Conservation (phyloP, 1,140 invertebrate species). For the Drosophila willistoni region DNA sequence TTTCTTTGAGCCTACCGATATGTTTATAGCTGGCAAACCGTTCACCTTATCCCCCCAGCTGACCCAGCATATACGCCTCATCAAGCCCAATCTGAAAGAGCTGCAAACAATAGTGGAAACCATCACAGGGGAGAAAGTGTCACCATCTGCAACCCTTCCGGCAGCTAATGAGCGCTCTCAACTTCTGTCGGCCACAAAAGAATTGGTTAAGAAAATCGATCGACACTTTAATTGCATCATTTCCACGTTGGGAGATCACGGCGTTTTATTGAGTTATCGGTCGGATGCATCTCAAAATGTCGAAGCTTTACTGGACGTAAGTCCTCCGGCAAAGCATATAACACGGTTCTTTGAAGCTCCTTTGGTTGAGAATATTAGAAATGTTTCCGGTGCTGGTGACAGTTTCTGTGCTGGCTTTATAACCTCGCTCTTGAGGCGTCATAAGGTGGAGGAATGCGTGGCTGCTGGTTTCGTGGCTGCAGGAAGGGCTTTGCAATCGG, state of each 20-base stretch:
- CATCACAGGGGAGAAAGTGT: slow-evolving; percentile 39
- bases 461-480: slow-evolving; percentile 85
- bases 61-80: slow-evolving; percentile 84
- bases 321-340: slow-evolving; percentile 14
- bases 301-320: slow-evolving; percentile 31
- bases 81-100: slow-evolving; percentile 90
- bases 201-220: slow-evolving; percentile 60
- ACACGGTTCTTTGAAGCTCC: slow-evolving; percentile 83
- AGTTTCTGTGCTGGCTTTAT: slow-evolving; percentile 87
- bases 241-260: slow-evolving; percentile 85
- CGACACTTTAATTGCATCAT: slow-evolving; percentile 84
- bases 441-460: slow-evolving; percentile 84
- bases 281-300: slow-evolving; percentile 57
- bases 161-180: slow-evolving; percentile 29
- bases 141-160: slow-evolving; percentile 1
- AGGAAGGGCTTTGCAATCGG: slow-evolving; percentile 83
- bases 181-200: slow-evolving; percentile 46
- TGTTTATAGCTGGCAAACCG: slow-evolving; percentile 85
- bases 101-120: slow-evolving; percentile 84
- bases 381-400: slow-evolving; percentile 88
- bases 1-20: slow-evolving; percentile 89
- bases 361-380: slow-evolving; percentile 83
- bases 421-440: slow-evolving; percentile 83
- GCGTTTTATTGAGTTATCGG: slow-evolving; percentile 84
- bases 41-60: slow-evolving; percentile 77